These are phyloP conservation scores for Monodelphis domestica DNA, from an alignment of 2,797 vertebrate genomes.

Conservation along the genomic window DNA sequence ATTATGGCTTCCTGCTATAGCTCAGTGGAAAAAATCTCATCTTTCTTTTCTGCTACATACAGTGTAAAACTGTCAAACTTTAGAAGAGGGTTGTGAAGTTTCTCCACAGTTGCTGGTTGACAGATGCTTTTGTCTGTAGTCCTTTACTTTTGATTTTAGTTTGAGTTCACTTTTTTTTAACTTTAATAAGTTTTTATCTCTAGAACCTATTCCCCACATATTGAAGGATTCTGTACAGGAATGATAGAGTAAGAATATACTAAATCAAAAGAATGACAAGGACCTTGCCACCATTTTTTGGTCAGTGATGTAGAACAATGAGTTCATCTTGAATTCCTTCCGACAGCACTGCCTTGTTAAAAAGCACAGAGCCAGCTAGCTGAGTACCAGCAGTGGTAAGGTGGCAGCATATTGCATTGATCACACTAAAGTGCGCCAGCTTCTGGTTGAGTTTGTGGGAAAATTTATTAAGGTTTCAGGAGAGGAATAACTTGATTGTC, in stretches of 20 bases:
- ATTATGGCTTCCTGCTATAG: constrained; percentile 57
- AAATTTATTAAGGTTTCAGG: background rate
- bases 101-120: constrained; percentile 67
- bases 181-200: constrained; percentile 42
- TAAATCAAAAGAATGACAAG: constrained; percentile 50
- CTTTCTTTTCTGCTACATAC: constrained; percentile 54
- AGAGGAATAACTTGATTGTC: background rate
- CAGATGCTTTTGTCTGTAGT: constrained; percentile 60
- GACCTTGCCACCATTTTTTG: constrained; percentile 26
- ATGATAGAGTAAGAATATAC: constrained; percentile 17
- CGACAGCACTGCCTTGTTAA: constrained; percentile 9
- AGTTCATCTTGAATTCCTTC: constrained; percentile 35
- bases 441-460: background rate
- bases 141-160: constrained; percentile 30
- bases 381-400: background rate
- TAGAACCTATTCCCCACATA: constrained; percentile 31
- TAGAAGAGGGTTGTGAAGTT: constrained; percentile 5
- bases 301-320: constrained; percentile 1
- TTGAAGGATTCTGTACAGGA: constrained; percentile 42
- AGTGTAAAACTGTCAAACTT: constrained; percentile 59
- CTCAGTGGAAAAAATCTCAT: constrained; percentile 62
- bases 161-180: constrained; percentile 39
- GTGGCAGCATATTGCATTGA: background rate
- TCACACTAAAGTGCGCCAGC: rapidly evolving
- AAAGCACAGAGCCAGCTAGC: background rate